Base-by-base conservation (phyloP, 2,113 vertebrate species). In the Gymnorhina tibicen region DNA sequence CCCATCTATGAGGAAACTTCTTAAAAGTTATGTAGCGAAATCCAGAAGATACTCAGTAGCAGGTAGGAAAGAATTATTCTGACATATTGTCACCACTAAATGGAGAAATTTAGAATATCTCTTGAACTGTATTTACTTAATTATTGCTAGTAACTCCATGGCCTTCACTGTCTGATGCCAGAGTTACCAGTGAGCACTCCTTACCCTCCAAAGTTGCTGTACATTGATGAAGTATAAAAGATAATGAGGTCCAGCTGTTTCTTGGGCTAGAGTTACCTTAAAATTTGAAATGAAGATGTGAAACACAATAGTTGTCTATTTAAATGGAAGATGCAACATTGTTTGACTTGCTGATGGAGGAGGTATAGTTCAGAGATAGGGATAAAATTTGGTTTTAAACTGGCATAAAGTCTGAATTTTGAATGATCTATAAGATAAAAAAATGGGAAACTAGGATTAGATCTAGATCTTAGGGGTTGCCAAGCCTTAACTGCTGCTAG, bases 31-130 rank as follows among this genome's bases (percentile, higher is more conserved):
- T 11, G 0, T 96, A 76, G 39, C 52, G 78, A 93, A 96, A 81
- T 91, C 37, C 49, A 49, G 70, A 84, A 92, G 58, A 76, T 1
- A 3, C 42, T 87, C 93, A 91, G 18, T 3, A 79, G 59, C 97
- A 97, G 97, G 98, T 98, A 97, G 85, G 95, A 86, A 49, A 91
- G 21, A 79, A 68, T 50, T 86, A 13, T 33, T 67, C 13, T 93
- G 15, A 85, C 22, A 10, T 27, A 60, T 20, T 13, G 3, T 90
- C 49, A 28, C 39, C 30, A 8, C 17, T 83, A 35, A 19, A 47
- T 64, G 77, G 17, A 93, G 35, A 80, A 28, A 76, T 85, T 91
- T 3, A 82, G 59, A 89, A 74, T 42, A 63, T 52, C 46, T 85
- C 8, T 93, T 96, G 58, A 30, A 50, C 62, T 72, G 0, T 78